These are phyloP conservation scores for Martes flavigula DNA, from an alignment of 2,797 vertebrate genomes.

Conservation along the genomic window DNA sequence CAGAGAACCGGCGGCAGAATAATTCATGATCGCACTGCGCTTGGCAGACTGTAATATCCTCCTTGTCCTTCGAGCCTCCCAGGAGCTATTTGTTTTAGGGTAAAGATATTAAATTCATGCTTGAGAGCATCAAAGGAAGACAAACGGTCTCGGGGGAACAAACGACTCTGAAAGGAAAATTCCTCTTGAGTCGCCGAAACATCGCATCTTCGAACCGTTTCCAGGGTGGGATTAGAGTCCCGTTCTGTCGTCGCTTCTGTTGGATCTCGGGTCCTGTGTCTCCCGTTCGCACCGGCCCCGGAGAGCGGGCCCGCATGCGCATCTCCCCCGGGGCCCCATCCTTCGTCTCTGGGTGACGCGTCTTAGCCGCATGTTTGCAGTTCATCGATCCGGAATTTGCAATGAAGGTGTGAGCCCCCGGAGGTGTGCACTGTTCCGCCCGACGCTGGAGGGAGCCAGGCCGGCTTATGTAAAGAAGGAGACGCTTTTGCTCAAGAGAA, in stretches of 20 bases:
- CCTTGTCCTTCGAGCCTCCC: not conserved
- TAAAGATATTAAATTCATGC: slow-evolving; percentile 34
- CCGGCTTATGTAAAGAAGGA: not conserved
- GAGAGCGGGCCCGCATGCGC: not conserved
- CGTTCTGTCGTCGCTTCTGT: not conserved
- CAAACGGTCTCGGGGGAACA: not conserved
- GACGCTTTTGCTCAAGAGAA: slow-evolving; percentile 47
- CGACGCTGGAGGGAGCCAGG: not conserved
- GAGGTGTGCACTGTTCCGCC: not conserved
- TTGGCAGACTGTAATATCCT: not conserved
- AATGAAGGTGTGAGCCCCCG: not conserved
- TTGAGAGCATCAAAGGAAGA: not conserved
- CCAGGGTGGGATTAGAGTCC: not conserved
- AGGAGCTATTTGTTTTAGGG: slow-evolving; percentile 18
- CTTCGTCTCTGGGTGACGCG: not conserved
- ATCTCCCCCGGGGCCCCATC: not conserved
- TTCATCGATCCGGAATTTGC: not conserved
- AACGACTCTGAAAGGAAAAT: not conserved
- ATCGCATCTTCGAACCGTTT: not conserved
- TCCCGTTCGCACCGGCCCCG: not conserved
- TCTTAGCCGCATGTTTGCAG: not conserved
- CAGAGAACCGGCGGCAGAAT: not conserved
- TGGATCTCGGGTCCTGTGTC: not conserved
- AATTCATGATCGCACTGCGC: not conserved
- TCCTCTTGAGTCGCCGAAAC: not conserved